Evolutionary conservation across 2,888 invertebrate species (phyloP).

Genomic region (Nephrotoma flavescens): DNA sequence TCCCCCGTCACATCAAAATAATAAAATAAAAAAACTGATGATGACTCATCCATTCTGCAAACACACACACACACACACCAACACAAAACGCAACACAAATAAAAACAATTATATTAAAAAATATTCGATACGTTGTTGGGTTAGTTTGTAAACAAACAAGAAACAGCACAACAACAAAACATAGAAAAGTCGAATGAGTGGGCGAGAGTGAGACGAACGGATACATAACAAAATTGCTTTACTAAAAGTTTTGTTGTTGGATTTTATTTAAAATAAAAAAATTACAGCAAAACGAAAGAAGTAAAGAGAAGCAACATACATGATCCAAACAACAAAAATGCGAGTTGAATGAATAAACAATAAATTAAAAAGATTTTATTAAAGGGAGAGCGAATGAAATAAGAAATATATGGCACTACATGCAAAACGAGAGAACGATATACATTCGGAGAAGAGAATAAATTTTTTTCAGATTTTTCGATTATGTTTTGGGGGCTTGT

Average conservation of each 20-base stretch:
- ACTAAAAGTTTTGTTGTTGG: not conserved
- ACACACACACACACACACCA: not conserved
- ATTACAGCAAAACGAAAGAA: not conserved
- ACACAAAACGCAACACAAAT: not conserved
- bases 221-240: not conserved
- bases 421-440: not conserved
- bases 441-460: not conserved
- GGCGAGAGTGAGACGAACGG: not conserved
- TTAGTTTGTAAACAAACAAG: not conserved
- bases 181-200: not conserved
- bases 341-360: not conserved
- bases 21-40: not conserved
- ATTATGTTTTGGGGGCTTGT: not conserved
- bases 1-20: not conserved
- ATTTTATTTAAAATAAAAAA: not conserved
- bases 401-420: not conserved
- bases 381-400: not conserved
- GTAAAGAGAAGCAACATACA: not conserved
- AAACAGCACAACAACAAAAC: not conserved
- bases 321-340: not conserved
- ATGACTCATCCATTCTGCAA: not conserved
- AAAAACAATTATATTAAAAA: not conserved
- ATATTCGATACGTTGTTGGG: not conserved
- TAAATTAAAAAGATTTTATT: not conserved
- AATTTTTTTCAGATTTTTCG: not conserved